Percentiles rank a stretch among this genome's conserved stretches.
Evolutionary conservation across 1,140 invertebrate genomes (phyloP).

Genomic region (Microplitis demolitor): DNA sequence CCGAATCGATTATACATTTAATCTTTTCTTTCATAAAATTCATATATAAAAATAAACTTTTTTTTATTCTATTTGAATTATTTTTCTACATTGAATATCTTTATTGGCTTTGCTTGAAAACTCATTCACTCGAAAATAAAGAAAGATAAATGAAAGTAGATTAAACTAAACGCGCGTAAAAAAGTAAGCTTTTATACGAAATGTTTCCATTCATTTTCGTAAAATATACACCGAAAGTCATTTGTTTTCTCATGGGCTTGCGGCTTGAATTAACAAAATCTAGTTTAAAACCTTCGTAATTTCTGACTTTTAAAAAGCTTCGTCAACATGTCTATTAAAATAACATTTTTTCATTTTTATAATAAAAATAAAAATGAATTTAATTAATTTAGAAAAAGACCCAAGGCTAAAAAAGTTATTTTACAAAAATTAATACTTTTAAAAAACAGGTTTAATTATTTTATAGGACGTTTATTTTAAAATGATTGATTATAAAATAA

Average conservation of each 20-base stretch:
- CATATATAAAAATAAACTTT: neutral
- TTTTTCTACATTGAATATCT: neutral
- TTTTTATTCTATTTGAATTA: too few relatives aligned
- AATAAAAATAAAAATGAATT: too few relatives aligned
- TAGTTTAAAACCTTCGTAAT: neutral
- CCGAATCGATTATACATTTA: too few relatives aligned
- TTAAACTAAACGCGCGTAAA: neutral
- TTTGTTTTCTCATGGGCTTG: neutral
- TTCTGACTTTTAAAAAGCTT: too few relatives aligned
- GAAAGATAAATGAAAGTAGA: slow-evolving; percentile 12
- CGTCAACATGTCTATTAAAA: too few relatives aligned
- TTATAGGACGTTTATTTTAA: too few relatives aligned
- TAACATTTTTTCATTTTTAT: too few relatives aligned
- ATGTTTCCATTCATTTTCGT: neutral
- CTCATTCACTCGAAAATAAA: neutral
- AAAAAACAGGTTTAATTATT: too few relatives aligned
- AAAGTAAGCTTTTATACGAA: neutral
- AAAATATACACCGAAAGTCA: neutral
- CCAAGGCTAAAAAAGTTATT: too few relatives aligned
- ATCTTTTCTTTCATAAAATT: neutral
- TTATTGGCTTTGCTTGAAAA: neutral
- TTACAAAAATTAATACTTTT: too few relatives aligned
- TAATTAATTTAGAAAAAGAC: too few relatives aligned
- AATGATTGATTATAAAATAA: too few relatives aligned
- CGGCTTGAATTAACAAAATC: neutral